These are phyloP conservation scores for Hyles euphorbiae DNA, from an alignment of 1,140 invertebrate genomes.

Conservation along the genomic window DNA sequence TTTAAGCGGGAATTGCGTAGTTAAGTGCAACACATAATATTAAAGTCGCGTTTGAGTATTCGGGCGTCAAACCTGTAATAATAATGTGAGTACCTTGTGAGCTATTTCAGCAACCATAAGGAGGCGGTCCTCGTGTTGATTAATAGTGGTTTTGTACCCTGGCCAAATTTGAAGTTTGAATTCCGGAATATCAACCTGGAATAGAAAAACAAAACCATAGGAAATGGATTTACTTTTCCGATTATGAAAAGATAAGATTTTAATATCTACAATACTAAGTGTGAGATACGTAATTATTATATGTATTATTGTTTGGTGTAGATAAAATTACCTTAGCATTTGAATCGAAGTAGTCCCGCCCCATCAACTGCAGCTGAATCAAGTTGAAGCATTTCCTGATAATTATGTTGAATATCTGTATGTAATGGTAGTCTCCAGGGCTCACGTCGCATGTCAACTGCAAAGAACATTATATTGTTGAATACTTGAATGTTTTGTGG, in stretches of 20 bases:
- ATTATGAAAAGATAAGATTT: no score
- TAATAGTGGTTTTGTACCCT: slow-evolving; percentile 86
- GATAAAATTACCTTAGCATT: slow-evolving; percentile 72
- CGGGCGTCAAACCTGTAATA: neutral
- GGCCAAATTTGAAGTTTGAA: slow-evolving; percentile 82
- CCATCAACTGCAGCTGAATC: slow-evolving; percentile 81
- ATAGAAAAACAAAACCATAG: slow-evolving; percentile 7
- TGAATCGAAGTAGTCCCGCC: slow-evolving; percentile 88
- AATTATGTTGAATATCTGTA: slow-evolving; percentile 87
- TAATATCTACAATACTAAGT: no score
- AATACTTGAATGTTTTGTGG: neutral
- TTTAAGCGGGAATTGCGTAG: no score
- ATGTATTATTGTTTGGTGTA: no score
- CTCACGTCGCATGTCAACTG: slow-evolving; percentile 72
- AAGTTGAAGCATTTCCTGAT: slow-evolving; percentile 81
- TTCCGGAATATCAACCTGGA: slow-evolving; percentile 73
- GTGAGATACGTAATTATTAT: no score
- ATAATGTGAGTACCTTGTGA: slow-evolving; percentile 77
- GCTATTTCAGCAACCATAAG: slow-evolving; percentile 85
- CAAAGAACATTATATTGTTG: neutral
- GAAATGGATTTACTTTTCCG: no score
- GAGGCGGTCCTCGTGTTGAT: slow-evolving; percentile 83
- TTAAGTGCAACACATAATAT: no score
- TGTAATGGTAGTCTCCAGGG: slow-evolving; percentile 76
- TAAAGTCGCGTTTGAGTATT: no score